phyloP scores from a whole-genome alignment of 2,113 vertebrate species.

The Oncorhynchus kisutch region DNA sequence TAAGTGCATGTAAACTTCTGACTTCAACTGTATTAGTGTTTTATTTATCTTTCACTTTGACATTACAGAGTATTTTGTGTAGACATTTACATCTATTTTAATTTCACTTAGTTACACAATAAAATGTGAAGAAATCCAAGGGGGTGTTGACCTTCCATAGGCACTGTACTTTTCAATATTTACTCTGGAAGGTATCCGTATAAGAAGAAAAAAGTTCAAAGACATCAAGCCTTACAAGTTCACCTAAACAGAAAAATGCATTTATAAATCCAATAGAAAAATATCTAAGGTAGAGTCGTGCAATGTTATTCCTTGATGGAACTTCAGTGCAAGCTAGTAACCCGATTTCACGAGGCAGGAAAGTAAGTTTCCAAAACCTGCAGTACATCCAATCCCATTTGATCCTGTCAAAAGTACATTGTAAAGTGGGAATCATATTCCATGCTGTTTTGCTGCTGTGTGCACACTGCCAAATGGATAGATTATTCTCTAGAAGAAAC shows the following conservation, averaged over 20 bases:
- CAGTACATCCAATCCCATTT: conserved; percentile 54
- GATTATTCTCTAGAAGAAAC: conserved; percentile 49
- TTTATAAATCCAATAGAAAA: conserved; percentile 52
- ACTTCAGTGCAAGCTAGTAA: conserved; percentile 45
- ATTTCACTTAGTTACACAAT: no score
- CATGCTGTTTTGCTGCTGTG: conserved; percentile 47
- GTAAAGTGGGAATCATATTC: conserved; percentile 49
- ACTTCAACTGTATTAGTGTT: no score
- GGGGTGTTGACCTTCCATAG: not conserved
- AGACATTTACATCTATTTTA: no score
- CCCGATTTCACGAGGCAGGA: conserved; percentile 47
- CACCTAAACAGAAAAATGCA: conserved; percentile 28
- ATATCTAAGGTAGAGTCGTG: conserved; percentile 28
- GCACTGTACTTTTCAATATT: not conserved
- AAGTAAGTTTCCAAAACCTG: conserved; percentile 47
- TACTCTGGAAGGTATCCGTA: not conserved
- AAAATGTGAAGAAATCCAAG: no score
- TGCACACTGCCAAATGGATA: conserved; percentile 40
- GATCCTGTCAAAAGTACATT: conserved; percentile 48
- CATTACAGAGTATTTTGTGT: no score
- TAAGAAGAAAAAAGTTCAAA: not conserved
- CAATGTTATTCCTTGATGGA: conserved; percentile 32
- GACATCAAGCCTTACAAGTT: conserved; percentile 10
- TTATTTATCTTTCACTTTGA: no score
- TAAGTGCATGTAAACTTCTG: no score